These are phyloP conservation scores for Drosophila algonquin DNA, from an alignment of 2,888 invertebrate genomes.

Conservation along the genomic window DNA sequence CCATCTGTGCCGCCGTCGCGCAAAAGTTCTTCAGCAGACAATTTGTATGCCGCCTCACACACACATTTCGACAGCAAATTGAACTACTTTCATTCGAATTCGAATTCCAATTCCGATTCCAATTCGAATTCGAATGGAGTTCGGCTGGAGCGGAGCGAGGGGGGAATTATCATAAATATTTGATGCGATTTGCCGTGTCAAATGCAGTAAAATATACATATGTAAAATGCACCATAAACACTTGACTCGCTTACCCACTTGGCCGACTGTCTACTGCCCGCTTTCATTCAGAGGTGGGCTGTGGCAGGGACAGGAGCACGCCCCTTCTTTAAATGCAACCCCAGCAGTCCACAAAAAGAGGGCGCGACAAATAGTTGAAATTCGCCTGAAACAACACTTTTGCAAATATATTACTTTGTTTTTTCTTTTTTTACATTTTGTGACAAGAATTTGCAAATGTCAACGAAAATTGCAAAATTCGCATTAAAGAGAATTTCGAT, in stretches of 20 bases:
- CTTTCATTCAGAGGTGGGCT: conserved; percentile 57
- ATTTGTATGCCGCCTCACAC: conserved; percentile 72
- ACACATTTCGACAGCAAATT: conserved; percentile 55
- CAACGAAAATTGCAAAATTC: conserved; percentile 70
- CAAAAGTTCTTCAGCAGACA: conserved; percentile 50
- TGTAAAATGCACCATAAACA: conserved; percentile 55
- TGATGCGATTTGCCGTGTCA: conserved; percentile 56
- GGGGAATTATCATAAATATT: conserved; percentile 72
- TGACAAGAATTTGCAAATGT: conserved; percentile 82
- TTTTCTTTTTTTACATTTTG: conserved; percentile 44
- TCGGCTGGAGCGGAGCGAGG: too few relatives aligned
- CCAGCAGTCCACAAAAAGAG: conserved; percentile 65
- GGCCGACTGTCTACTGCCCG: conserved; percentile 42
- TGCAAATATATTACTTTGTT: background rate
- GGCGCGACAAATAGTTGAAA: conserved; percentile 69
- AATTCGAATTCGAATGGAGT: background rate
- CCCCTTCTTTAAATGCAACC: conserved; percentile 72
- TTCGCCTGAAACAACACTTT: conserved; percentile 49
- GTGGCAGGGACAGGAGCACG: background rate
- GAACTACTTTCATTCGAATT: conserved; percentile 70
- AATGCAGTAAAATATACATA: conserved; percentile 39
- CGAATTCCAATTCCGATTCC: background rate
- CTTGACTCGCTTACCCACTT: conserved; percentile 60
- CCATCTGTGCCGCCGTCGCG: conserved; percentile 35
- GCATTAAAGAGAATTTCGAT: conserved; percentile 65